phyloP scores from a whole-genome alignment of 2,113 vertebrate genomes.

The Nibea coibor region DNA sequence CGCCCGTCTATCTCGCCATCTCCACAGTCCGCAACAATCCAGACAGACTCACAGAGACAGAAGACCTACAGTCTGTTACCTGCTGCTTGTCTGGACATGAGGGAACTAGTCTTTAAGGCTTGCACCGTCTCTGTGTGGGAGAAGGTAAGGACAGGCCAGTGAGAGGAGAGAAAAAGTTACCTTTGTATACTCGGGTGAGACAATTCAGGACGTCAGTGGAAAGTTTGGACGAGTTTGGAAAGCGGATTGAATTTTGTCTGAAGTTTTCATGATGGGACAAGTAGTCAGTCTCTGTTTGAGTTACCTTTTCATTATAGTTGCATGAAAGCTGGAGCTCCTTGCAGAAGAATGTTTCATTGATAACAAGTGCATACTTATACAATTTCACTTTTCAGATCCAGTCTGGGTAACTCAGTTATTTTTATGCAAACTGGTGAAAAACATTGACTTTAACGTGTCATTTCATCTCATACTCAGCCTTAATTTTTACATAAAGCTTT shows the following conservation, averaged over 20 bases:
- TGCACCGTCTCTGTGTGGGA: conserved; percentile 84
- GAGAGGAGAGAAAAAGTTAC: not conserved
- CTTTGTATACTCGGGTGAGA: not conserved
- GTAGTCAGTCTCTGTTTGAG: not conserved
- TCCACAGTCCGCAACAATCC: not conserved
- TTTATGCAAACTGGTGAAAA: not conserved
- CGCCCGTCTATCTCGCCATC: conserved; percentile 12
- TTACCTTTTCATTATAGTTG: not conserved
- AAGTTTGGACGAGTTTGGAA: not conserved
- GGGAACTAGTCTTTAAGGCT: conserved; percentile 83
- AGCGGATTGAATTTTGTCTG: conserved; percentile 10
- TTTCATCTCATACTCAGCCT: not conserved
- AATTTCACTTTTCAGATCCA: not conserved
- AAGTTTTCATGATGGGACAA: conserved; percentile 21
- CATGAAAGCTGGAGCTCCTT: conserved; percentile 3
- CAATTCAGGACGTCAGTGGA: conserved; percentile 1
- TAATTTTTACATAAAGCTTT: conserved; percentile 4
- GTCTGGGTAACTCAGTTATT: not conserved
- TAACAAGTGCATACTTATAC: not conserved
- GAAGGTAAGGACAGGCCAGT: conserved; percentile 79
- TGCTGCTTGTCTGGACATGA: conserved; percentile 75
- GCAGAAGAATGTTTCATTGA: not conserved
- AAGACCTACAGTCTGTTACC: conserved; percentile 3
- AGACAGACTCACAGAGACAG: conserved; percentile 29
- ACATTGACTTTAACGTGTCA: not conserved